Conservation (phyloP, 2,888 invertebrate species). For the Acheta domesticus region DNA sequence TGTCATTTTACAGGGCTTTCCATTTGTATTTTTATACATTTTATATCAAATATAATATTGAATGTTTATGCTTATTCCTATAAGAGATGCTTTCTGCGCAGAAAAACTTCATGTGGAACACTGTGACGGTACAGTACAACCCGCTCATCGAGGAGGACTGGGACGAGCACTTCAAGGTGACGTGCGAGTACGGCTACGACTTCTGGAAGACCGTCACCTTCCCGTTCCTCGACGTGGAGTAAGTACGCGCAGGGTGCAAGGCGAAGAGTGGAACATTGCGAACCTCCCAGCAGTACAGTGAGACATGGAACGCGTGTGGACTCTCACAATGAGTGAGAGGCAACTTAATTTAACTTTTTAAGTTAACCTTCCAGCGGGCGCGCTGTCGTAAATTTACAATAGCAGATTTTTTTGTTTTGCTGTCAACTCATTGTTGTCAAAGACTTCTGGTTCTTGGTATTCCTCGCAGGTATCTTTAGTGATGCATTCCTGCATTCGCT, state of each 20-base stretch:
- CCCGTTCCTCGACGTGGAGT: constrained; percentile 92
- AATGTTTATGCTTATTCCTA: too few species aligned
- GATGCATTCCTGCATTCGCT: too few species aligned
- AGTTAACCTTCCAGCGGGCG: too few species aligned
- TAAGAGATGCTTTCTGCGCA: constrained; percentile 43
- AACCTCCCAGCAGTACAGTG: constrained; percentile 89
- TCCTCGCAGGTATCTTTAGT: too few species aligned
- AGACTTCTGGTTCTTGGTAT: too few species aligned
- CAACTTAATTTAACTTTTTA: too few species aligned
- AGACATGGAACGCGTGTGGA: constrained; percentile 95
- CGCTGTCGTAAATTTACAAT: too few species aligned
- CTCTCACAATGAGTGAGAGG: constrained; percentile 46
- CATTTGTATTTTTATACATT: too few species aligned
- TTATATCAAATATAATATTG: too few species aligned
- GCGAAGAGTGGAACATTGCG: constrained; percentile 77
- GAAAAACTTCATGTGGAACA: constrained; percentile 97
- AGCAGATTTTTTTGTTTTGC: too few species aligned
- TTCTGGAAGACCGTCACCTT: constrained; percentile 96
- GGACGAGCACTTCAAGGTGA: constrained; percentile 93
- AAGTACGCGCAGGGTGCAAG: constrained; percentile 70
- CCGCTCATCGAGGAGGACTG: constrained; percentile 88
- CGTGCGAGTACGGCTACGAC: constrained; percentile 93
- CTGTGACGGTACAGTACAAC: constrained; percentile 91
- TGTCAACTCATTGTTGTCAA: too few species aligned
- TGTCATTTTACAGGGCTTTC: too few species aligned